A percentile compares a stretch with the other conserved stretches of the same genome.
phyloP scores from a whole-genome alignment of 2,888 invertebrate genomes.

The Dorcus hopei region DNA sequence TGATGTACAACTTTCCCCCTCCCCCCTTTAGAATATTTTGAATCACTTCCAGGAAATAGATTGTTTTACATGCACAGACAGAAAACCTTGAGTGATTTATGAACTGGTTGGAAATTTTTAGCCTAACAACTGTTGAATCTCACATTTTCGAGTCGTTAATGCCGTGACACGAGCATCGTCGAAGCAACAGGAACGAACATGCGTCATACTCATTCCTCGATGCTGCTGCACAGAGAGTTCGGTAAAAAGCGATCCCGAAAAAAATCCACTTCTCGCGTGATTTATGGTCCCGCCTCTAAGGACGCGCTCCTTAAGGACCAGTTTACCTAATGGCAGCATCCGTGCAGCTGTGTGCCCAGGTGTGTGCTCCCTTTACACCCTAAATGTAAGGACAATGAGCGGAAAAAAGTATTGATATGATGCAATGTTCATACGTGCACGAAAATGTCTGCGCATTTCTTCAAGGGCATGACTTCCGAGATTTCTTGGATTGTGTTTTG shows the following conservation, averaged over 20 bases:
- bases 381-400: slow-evolving; percentile 41
- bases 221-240: slow-evolving; percentile 29
- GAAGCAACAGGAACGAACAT: slow-evolving; percentile 30
- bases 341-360: slow-evolving; percentile 50
- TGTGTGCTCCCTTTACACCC: slow-evolving; percentile 48
- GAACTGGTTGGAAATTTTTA: slow-evolving; percentile 13
- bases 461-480: slow-evolving; percentile 11
- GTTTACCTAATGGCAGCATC: slow-evolving; percentile 42
- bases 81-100: slow-evolving; percentile 9
- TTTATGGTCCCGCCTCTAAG: slow-evolving; percentile 36
- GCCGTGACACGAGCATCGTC: slow-evolving; percentile 19
- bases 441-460: slow-evolving; percentile 10
- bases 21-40: no score
- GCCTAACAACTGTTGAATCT: slow-evolving; percentile 19
- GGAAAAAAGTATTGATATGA: slow-evolving; percentile 43
- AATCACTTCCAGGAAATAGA: no score
- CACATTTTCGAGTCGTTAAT: slow-evolving; percentile 20
- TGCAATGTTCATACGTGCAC: slow-evolving; percentile 14
- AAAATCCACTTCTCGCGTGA: slow-evolving; percentile 35
- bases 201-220: slow-evolving; percentile 32
- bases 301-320: slow-evolving; percentile 33
- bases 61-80: no score
- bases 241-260: slow-evolving; percentile 36
- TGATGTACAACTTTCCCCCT: no score
- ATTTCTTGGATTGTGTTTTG: no score